These are phyloP conservation scores for Drosophila dives DNA, from an alignment of 2,888 invertebrate genomes.

Conservation along the genomic window DNA sequence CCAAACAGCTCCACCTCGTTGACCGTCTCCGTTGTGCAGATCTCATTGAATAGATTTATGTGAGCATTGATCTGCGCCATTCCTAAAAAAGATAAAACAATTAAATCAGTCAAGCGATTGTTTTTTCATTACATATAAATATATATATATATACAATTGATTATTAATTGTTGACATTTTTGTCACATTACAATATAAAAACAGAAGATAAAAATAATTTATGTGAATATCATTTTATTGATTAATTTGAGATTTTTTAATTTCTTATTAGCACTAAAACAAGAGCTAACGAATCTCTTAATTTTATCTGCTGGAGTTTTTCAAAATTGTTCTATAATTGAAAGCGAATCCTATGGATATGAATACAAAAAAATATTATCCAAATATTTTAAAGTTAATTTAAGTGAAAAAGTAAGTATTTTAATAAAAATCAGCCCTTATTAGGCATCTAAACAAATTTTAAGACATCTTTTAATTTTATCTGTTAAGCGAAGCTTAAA, in stretches of 20 bases:
- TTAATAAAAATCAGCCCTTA: background rate
- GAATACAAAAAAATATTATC: background rate
- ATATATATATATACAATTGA: background rate
- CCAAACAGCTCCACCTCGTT: conserved; percentile 94
- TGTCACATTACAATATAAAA: background rate
- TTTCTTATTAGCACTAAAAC: background rate
- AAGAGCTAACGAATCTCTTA: background rate
- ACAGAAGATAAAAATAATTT: background rate
- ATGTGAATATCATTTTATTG: background rate
- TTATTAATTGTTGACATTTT: background rate
- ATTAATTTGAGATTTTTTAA: background rate
- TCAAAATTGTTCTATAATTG: background rate
- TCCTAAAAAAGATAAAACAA: conserved; percentile 59
- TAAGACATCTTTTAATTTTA: background rate
- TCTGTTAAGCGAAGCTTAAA: background rate
- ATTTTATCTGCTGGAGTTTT: background rate
- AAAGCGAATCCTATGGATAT: background rate
- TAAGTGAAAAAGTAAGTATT: background rate
- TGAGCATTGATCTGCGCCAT: conserved; percentile 97
- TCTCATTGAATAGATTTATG: conserved; percentile 95
- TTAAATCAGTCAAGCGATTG: background rate
- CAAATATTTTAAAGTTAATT: background rate
- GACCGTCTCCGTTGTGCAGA: conserved; percentile 94
- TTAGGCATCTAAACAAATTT: background rate
- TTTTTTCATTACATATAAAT: background rate